Evolutionary conservation across 35 echinoderm and acorn worm genomes (phyloP).

Genomic region (Amphiura filiformis): DNA sequence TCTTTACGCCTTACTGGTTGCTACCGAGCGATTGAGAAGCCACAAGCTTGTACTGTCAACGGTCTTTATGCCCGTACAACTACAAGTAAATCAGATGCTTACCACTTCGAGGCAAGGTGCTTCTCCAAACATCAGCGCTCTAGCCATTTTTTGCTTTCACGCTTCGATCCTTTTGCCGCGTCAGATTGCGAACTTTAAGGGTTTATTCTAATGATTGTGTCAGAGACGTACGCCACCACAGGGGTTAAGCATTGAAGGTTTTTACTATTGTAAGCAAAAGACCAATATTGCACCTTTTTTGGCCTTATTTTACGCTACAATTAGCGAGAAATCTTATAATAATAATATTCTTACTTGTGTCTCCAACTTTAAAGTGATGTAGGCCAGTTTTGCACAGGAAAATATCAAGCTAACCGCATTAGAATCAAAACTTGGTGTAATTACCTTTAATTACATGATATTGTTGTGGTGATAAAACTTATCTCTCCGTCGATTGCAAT

Average conservation of each 20-base stretch:
- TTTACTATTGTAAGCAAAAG: neutral
- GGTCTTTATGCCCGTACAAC: neutral
- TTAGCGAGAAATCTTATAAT: neutral
- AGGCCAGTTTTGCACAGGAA: neutral
- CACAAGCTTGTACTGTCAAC: neutral
- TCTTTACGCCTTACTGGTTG: conserved; percentile 62
- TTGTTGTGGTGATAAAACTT: too few species aligned
- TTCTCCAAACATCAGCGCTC: conserved; percentile 7
- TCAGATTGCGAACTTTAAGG: neutral
- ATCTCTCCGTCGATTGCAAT: too few species aligned
- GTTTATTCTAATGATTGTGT: neutral
- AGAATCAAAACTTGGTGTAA: too few species aligned
- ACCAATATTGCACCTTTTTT: neutral
- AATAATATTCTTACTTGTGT: neutral
- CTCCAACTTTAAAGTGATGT: neutral
- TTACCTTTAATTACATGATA: too few species aligned
- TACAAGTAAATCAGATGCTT: conserved; percentile 3
- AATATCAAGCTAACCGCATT: too few species aligned
- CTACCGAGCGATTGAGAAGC: neutral
- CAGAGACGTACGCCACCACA: neutral
- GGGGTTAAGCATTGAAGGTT: neutral
- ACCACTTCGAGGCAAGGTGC: neutral
- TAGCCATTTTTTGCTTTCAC: neutral
- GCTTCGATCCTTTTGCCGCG: neutral
- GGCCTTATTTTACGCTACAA: neutral